A percentile compares a stretch with the other conserved stretches of the same genome.
phyloP scores from a whole-genome alignment of 2,113 vertebrate species.

The Sakesphorus luctuosus region DNA sequence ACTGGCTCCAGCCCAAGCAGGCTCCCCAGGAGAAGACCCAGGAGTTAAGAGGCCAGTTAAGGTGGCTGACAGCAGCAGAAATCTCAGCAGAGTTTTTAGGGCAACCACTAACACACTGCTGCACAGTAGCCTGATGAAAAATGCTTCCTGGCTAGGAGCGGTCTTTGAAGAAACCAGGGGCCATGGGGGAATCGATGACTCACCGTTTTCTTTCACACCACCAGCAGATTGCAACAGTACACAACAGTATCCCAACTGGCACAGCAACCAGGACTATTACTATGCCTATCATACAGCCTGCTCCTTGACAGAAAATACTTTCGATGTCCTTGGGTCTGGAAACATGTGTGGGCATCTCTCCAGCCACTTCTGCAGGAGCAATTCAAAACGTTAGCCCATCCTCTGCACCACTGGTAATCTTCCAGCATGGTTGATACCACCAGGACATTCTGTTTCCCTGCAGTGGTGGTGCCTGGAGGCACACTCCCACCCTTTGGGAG shows the following conservation, averaged over 20 bases:
- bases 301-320: neutral
- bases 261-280: neutral
- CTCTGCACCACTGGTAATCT: neutral
- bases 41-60: neutral
- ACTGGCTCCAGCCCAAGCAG: neutral
- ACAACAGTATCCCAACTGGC: neutral
- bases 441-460: neutral
- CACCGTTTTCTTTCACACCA: neutral
- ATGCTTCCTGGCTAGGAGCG: neutral
- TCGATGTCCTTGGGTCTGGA: rapidly evolving
- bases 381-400: neutral
- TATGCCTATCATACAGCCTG: neutral
- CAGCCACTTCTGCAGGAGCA: neutral
- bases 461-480: neutral
- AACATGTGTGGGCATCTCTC: neutral
- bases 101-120: neutral
- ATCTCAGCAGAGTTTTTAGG: neutral
- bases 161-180: neutral
- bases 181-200: neutral
- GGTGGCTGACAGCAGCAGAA: neutral
- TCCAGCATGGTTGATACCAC: neutral
- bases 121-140: neutral
- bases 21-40: neutral
- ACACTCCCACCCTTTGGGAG: neutral
- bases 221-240: neutral